Evolutionary conservation across 2,113 vertebrate genomes (phyloP), one percentile per base, ranked within the genome.

Genomic region (Ictidomys tridecemlineatus): DNA sequence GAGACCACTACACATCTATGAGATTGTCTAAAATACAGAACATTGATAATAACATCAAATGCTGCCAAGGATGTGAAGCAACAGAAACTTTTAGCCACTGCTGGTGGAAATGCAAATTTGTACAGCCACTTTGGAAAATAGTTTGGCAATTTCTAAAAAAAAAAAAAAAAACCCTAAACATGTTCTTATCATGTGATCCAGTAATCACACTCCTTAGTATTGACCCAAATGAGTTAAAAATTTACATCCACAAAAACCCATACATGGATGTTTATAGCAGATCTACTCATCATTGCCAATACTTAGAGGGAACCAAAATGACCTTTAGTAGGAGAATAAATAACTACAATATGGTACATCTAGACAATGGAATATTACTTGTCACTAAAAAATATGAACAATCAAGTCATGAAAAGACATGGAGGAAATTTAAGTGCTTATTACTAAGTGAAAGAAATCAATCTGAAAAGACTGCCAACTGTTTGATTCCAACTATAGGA

Each of bases 161-260:
- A 65, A 85, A 93, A 77, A 45, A 92, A 45, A 45, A 84, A 32
- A n/a, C n/a, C n/a, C 28, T 42, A 69, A 86, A 85, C 45, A 85
- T 65, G 30, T 34, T 67, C 53, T 53, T 78, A 86, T 8, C 30
- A 79, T 32, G 37, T 18, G 28, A 45, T 39, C 65, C 26, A 65
- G 14, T 56, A 82, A 65, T 53, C 45, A 22, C 16, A 32, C 9
- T 82, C 53, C 42, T 88, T 82, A 34, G 26, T 51, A 39, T 53
- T 67, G 85, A 77, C 12, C 28, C 58, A 93, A 32, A 83, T 53
- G 42, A 83, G 45, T 8, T 83, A 58, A 89, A 94, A 93, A 63
- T 30, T n/a, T 72, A 10, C 24, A 39, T 73, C 53, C 26, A 63
- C 34, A 24, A 39, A 94, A 82, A 82, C 20, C 34, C 79, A 72